Base-by-base conservation (phyloP, 2,113 vertebrate genomes). In the Peromyscus polionotus region DNA sequence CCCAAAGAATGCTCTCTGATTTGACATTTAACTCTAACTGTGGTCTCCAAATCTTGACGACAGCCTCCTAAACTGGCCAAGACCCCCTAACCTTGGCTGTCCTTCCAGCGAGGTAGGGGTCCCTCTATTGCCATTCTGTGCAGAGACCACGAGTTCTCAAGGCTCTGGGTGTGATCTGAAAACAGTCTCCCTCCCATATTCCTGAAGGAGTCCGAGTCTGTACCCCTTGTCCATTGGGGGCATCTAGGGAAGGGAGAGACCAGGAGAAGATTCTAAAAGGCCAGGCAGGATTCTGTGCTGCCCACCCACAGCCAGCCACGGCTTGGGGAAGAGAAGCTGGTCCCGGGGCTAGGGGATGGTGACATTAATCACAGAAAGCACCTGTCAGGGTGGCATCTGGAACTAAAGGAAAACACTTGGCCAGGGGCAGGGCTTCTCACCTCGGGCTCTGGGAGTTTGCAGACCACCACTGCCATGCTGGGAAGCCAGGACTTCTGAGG, bases 321-420 rank as follows among this genome's bases (percentile, higher is more conserved):
- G 33, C 7, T 54, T 95, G 39, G 90, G 54, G 68, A 94, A 70
- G 91, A 45, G 94, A 94, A 17, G 54, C 75, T 2, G 3, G 95
- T 92, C 97, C 72, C 54, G n/a, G 97, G 97, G 88, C 45, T n/a
- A 72, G 93, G 98, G 98, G 97, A 91, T 93, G 77, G 92, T 97
- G 98, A 99, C 99, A 99, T 99, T 99, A 99, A 99, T 99, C 99
- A 99, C 98, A 95, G 95, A 98, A 95, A 98, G 98, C 99, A 99
- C 99, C 99, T 99, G 99, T 99, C 99, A 99, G 98, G 99, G 98
- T 98, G 99, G 99, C 98, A 99, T 99, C 99, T 99, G 99, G 99
- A 99, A 99, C 99, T 99, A 99, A 99, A 98, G 11, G 54, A 98
- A 99, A 99, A 98, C 99, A 99, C 98, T 99, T 98, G 99, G 96